phyloP scores from a whole-genome alignment of 2,888 invertebrate genomes.

The Pseudoips prasinana region DNA sequence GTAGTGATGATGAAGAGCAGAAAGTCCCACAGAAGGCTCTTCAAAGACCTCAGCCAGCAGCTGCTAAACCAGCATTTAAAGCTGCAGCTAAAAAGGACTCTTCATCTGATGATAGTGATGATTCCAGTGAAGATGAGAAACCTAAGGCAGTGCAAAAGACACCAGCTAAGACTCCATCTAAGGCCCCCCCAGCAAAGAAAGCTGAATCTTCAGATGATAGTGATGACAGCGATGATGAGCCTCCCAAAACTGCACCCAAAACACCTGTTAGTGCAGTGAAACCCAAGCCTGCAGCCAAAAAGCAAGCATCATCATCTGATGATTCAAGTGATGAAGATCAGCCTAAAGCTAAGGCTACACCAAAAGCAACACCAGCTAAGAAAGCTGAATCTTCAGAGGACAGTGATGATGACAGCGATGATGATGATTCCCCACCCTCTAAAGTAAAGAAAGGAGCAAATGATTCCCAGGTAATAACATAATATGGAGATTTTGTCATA shows the following conservation, averaged over 20 bases:
- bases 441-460: slow-evolving; percentile 43
- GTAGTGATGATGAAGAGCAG: slow-evolving; percentile 46
- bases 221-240: slow-evolving; percentile 59
- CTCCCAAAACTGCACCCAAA: slow-evolving; percentile 40
- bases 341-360: slow-evolving; percentile 31
- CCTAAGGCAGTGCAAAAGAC: slow-evolving; percentile 28
- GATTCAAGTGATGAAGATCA: slow-evolving; percentile 44
- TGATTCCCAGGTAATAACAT: slow-evolving; percentile 37
- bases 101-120: slow-evolving; percentile 44
- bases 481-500: too few relatives aligned
- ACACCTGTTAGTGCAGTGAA: slow-evolving; percentile 31
- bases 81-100: slow-evolving; percentile 37
- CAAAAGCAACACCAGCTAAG: slow-evolving; percentile 38
- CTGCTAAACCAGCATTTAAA: slow-evolving; percentile 30
- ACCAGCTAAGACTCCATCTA: slow-evolving; percentile 27
- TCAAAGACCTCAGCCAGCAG: slow-evolving; percentile 26
- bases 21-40: slow-evolving; percentile 29
- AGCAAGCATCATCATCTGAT: slow-evolving; percentile 34
- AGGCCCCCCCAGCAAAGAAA: slow-evolving; percentile 30
- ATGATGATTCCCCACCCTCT: slow-evolving; percentile 45
- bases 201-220: slow-evolving; percentile 59
- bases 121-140: slow-evolving; percentile 56
- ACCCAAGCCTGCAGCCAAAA: slow-evolving; percentile 24
- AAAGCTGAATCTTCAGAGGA: slow-evolving; percentile 48
- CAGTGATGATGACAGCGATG: slow-evolving; percentile 40